These are phyloP conservation scores for Pterostichus madidus DNA, from an alignment of 2,888 invertebrate species.

Conservation along the genomic window DNA sequence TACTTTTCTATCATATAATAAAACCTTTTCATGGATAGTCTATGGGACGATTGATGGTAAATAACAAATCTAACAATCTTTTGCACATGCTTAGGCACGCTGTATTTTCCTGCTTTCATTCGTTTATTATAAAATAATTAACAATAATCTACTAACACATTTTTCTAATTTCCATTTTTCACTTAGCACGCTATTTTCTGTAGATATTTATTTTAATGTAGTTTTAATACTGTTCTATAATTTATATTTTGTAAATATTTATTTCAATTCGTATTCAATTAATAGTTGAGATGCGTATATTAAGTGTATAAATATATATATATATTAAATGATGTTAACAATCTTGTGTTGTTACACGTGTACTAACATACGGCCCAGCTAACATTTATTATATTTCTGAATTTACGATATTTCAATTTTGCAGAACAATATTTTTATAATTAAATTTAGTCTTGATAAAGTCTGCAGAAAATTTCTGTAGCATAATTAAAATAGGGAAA, in stretches of 20 bases:
- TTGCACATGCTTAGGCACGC: conserved; percentile 12
- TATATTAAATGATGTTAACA: background rate
- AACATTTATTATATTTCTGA: too few relatives aligned
- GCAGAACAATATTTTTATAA: too few relatives aligned
- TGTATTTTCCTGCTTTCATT: conserved; percentile 22
- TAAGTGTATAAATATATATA: background rate
- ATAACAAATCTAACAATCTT: conserved; percentile 61
- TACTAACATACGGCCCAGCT: too few relatives aligned
- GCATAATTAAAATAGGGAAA: too few relatives aligned
- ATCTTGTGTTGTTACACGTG: background rate
- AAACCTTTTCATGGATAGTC: conserved; percentile 57
- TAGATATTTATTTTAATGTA: conserved; percentile 2
- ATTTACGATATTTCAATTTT: too few relatives aligned
- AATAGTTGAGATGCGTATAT: too few relatives aligned
- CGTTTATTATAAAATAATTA: conserved; percentile 10
- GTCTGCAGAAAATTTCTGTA: too few relatives aligned
- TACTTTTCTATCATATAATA: conserved; percentile 46
- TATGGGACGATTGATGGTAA: conserved; percentile 64
- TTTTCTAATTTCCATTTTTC: conserved; percentile 5
- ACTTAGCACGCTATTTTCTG: conserved; percentile 3
- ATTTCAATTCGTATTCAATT: background rate
- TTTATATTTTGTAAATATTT: conserved; percentile 11
- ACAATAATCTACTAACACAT: too few relatives aligned
- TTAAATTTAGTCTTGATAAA: too few relatives aligned
- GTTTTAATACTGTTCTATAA: background rate